A percentile compares a stretch with the other conserved stretches of the same genome.
Evolutionary conservation across 2,888 invertebrate genomes (phyloP).

Genomic region (Morpho achilles): DNA sequence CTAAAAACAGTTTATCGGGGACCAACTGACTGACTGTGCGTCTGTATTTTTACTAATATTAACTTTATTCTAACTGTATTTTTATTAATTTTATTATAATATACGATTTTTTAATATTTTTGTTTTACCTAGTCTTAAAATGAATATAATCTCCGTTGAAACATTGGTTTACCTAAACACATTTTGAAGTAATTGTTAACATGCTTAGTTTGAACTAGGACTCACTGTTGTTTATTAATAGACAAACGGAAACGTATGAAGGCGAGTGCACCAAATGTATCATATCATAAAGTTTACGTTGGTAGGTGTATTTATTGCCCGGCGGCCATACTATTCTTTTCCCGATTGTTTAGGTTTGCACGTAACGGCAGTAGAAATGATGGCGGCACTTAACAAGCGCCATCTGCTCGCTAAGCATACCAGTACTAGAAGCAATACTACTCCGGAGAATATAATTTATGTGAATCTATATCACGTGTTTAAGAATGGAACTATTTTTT

Average conservation of each 20-base stretch:
- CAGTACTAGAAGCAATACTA: background rate
- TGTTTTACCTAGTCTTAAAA: background rate
- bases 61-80: too few relatives aligned
- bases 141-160: background rate
- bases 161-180: too few relatives aligned
- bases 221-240: constrained; percentile 29
- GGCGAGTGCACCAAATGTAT: constrained; percentile 49
- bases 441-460: background rate
- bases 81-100: too few relatives aligned
- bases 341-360: constrained; percentile 53
- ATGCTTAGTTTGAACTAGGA: constrained; percentile 13
- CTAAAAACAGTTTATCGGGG: too few relatives aligned
- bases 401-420: constrained; percentile 45
- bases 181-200: background rate
- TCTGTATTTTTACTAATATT: too few relatives aligned
- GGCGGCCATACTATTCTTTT: constrained; percentile 64
- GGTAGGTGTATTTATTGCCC: constrained; percentile 51
- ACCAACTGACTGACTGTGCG: too few relatives aligned
- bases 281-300: constrained; percentile 65
- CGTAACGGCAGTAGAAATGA: constrained; percentile 51
- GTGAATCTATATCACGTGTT: background rate
- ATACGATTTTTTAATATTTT: background rate
- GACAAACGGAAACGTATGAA: constrained; percentile 31
- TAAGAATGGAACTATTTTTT: too few relatives aligned
- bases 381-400: constrained; percentile 47